Base-by-base conservation (phyloP, 2,797 vertebrate genomes). In the Catostomus latipinnis region DNA sequence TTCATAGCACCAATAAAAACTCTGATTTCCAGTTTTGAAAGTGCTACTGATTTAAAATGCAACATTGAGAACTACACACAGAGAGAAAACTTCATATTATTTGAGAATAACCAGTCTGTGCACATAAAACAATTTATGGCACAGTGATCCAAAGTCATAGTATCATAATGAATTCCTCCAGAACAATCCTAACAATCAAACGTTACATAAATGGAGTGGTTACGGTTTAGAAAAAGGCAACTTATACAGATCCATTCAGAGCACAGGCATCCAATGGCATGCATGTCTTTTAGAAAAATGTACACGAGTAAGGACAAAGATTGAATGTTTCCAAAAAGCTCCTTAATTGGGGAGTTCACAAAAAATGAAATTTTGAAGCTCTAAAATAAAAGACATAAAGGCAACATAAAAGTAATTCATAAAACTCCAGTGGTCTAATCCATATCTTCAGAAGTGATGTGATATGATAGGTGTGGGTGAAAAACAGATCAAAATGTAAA, bases 1-100 rank as follows among this genome's bases (percentile, higher is more conserved):
- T 78, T 18, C 12, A 78, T 70, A 78, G 76, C 76, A 78, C 76
- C 76, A 63, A 71, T 71, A 54, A 70, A 67, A 71, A 78, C 76
- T 78, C 65, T 68, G 76, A 70, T 71, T 78, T 68, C 34, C 76
- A 3, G 49, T 54, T 78, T 71, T 65, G 76, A 49, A 14, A 56
- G 68, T 71, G 60, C 60, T 78, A 63, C 12, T 22, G 50, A 65
- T 14, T 61, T 56, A n/a, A 34, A 56, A 71, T 8, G 60, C 34
- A 65, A 78, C 68, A 63, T 71, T 71, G 50, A 71, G 58, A 54
- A 22, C 34, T 54, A 78, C 13, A 48, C 76, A 71, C 22, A 22
- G 9, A 71, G 5, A 45, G 34, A 34, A 70, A 49, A 49, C n/a
- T n/a, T 49, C 54, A 34, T 34, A 76, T 10, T 18, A 34, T 34